Base-by-base conservation (phyloP, 2,888 invertebrate genomes). In the Ellobium chinense region DNA sequence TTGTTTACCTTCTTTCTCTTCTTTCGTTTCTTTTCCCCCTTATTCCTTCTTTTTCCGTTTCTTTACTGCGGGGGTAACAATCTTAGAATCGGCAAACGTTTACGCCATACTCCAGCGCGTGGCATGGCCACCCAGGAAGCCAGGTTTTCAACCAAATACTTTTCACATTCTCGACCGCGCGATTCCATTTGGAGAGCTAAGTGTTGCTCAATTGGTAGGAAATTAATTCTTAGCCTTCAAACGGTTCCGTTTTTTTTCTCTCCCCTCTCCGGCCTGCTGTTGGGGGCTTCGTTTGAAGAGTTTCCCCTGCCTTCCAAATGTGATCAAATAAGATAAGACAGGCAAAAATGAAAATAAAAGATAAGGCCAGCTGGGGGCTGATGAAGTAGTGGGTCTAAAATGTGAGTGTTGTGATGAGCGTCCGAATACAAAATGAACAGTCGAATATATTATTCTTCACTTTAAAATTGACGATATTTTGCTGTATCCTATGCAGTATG, bases 111-210 rank as follows among this genome's bases (percentile, higher is more conserved):
- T 39, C 21, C 27, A 68, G n/a, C 39, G 68, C 36, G 39, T 68
- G 68, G 27, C 68, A 68, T 68, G 68, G 34, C 65, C 68, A 68
- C 68, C 68, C 68, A 68, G 14, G 68, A 37, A 68, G 68, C 14
- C 12, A 34, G 1, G 12, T 37, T 39, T 39, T 68, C 68, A 39
- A 39, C 39, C n/a, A 68, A 39, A 14, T 46, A n/a, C 7, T 68
- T 68, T 27, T 39, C 46, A 68, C 9, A 9, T 66, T 34, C 21
- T n/a, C 36, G 2, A 27, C 24, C 3, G 36, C n/a, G 24, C n/a
- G 62, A 27, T n/a, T 27, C 27, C 62, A 27, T 62, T 62, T 29
- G 14, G 27, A 62, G 29, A 4, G 24, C 29, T 29, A n/a, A 62
- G 29, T 14, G 3, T 27, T 27, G 7, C 14, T 29, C 62, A 62